These are phyloP conservation scores for Chaetops frenatus DNA, from an alignment of 2,113 vertebrate genomes.

Conservation along the genomic window DNA sequence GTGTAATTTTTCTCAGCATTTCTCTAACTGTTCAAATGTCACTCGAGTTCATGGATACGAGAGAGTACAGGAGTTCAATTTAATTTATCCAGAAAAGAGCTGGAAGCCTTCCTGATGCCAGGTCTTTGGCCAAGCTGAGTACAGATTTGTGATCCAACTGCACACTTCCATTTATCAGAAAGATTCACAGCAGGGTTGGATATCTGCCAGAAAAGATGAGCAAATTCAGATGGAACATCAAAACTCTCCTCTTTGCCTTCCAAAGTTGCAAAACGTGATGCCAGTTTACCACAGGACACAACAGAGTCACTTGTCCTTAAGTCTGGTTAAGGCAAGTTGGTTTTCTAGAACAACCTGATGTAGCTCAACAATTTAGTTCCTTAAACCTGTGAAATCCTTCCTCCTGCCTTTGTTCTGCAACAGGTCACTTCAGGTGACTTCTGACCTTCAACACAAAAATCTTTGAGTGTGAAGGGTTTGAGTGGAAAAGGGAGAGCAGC, in stretches of 20 bases:
- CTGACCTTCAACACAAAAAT: not conserved
- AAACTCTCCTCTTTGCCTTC: not conserved
- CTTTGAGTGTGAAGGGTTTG: not conserved
- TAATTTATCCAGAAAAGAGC: not conserved
- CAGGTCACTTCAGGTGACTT: not conserved
- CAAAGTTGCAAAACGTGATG: not conserved
- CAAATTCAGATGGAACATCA: not conserved
- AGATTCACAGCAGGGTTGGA: not conserved
- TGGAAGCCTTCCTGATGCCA: not conserved
- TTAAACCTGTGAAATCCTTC: not conserved
- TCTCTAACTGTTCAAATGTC: not conserved
- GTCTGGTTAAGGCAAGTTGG: not conserved
- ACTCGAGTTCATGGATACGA: not conserved
- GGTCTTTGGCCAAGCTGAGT: not conserved
- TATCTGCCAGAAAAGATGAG: not conserved
- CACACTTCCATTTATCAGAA: not conserved
- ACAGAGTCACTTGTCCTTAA: not conserved
- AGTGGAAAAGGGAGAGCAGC: not conserved
- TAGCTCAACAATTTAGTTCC: not conserved
- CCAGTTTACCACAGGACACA: not conserved
- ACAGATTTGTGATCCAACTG: not conserved
- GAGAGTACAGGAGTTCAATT: not conserved
- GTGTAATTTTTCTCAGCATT: not conserved
- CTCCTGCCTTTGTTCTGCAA: not conserved
- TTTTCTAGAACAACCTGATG: not conserved